These are phyloP conservation scores for Notolepis coatsorum DNA, from an alignment of 2,797 vertebrate species.

Conservation along the genomic window DNA sequence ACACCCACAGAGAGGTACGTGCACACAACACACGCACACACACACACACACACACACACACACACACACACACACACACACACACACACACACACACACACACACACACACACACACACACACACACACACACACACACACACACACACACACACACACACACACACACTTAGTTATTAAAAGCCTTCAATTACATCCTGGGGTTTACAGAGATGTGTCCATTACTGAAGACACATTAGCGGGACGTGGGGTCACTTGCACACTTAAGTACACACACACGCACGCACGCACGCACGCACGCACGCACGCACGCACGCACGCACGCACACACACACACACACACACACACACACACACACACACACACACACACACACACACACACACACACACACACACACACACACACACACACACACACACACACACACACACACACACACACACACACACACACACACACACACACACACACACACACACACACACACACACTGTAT, in stretches of 20 bases:
- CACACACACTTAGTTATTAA: conserved; percentile 51
- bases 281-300: background rate
- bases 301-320: background rate
- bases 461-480: conserved; percentile 4
- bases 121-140: conserved; percentile 37
- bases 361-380: conserved; percentile 6
- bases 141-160: conserved; percentile 44
- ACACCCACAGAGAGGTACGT: conserved; percentile 39
- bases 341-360: conserved; percentile 1
- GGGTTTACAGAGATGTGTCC: conserved; percentile 37
- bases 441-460: background rate
- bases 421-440: conserved; percentile 10
- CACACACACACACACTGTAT: conserved; percentile 3
- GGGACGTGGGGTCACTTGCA: too few relatives aligned
- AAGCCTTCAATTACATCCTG: conserved; percentile 52
- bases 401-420: conserved; percentile 1
- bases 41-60: background rate
- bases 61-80: conserved; percentile 19
- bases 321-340: background rate
- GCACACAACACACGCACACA: conserved; percentile 18
- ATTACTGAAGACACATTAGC: conserved; percentile 29
- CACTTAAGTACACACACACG: background rate
- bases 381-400: conserved; percentile 12
- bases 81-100: conserved; percentile 58
- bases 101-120: conserved; percentile 25